phyloP scores from a whole-genome alignment of 2,888 invertebrate species.

The Allophyes oxyacanthae region DNA sequence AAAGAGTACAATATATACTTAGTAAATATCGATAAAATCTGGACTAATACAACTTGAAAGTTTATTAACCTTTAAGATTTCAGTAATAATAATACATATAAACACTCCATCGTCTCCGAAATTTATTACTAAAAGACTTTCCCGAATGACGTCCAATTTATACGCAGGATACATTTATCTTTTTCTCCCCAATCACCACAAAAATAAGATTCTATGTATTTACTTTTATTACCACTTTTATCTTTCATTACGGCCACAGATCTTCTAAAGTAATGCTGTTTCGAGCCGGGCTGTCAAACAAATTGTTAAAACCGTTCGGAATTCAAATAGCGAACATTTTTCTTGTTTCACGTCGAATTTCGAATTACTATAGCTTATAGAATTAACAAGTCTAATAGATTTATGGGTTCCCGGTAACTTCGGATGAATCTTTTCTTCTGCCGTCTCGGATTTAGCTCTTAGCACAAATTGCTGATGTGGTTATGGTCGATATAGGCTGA shows the following conservation, averaged over 20 bases:
- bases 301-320: conserved; percentile 28
- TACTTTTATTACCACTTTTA: conserved; percentile 15
- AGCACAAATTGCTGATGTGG: no score
- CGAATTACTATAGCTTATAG: conserved; percentile 5
- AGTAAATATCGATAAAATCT: no score
- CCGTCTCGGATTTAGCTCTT: no score
- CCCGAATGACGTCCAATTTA: neutral
- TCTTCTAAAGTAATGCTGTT: conserved; percentile 24
- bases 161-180: conserved; percentile 3
- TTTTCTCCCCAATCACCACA: conserved; percentile 22
- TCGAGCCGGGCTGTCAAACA: conserved; percentile 35
- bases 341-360: conserved; percentile 18
- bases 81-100: no score
- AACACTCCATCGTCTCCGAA: no score
- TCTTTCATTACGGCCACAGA: conserved; percentile 23
- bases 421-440: neutral
- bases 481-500: no score
- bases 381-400: neutral
- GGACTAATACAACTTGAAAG: no score
- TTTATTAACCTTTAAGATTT: no score
- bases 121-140: neutral
- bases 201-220: conserved; percentile 5
- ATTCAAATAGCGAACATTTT: conserved; percentile 34
- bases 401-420: neutral
- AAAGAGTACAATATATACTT: no score